These are phyloP conservation scores for Perizoma flavofasciatum DNA, from an alignment of 2,888 invertebrate species.

Conservation along the genomic window DNA sequence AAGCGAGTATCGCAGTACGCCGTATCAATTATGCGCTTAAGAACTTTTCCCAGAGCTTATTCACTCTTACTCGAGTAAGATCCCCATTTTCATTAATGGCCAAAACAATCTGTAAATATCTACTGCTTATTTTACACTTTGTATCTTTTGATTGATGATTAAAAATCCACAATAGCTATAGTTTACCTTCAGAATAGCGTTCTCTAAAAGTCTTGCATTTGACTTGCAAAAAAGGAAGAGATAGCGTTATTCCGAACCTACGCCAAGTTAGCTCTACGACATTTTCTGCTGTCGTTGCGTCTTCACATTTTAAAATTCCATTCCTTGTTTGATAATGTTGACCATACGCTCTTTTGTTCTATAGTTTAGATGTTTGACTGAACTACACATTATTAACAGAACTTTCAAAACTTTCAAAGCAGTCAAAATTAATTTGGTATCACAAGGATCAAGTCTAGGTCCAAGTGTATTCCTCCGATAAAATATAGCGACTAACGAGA, in stretches of 20 bases:
- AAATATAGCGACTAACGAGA: conserved; percentile 46
- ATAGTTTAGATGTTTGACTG: too few species aligned
- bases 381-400: not conserved
- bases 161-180: too few species aligned
- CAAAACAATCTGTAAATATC: conserved; percentile 23
- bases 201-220: too few species aligned
- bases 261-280: too few species aligned
- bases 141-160: too few species aligned
- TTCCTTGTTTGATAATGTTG: too few species aligned
- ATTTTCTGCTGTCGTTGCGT: too few species aligned
- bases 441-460: conserved; percentile 34
- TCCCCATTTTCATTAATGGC: conserved; percentile 30
- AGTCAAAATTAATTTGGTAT: conserved; percentile 32
- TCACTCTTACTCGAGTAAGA: conserved; percentile 38
- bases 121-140: not conserved
- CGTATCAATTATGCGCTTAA: conserved; percentile 39
- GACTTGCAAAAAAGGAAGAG: too few species aligned
- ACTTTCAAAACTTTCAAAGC: conserved; percentile 12
- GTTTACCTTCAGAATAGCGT: too few species aligned
- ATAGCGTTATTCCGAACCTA: too few species aligned
- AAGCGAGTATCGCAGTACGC: conserved; percentile 21
- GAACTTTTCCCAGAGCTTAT: conserved; percentile 42
- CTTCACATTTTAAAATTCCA: too few species aligned
- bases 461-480: conserved; percentile 30
- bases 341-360: too few species aligned